Conservation (phyloP, 2,797 vertebrate species). For the Pseudochaenichthys georgianus region DNA sequence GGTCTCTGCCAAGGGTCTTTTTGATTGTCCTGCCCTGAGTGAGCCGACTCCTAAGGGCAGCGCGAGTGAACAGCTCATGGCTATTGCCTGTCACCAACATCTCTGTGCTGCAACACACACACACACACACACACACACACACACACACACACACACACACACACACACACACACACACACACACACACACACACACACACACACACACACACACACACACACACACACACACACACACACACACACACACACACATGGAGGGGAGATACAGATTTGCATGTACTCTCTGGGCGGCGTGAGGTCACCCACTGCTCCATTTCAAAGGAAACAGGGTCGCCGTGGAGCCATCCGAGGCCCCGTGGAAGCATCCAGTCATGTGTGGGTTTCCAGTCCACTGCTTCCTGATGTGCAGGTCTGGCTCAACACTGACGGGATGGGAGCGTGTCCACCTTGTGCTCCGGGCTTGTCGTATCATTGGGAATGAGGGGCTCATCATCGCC, state of each 20-base stretch:
- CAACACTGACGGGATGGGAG: constrained; percentile 74
- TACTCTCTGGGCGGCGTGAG: constrained; percentile 75
- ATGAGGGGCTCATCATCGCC: constrained; percentile 74
- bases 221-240: too few relatives aligned
- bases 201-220: constrained; percentile 16
- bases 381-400: constrained; percentile 82
- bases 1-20: constrained; percentile 57
- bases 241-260: constrained; percentile 31
- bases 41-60: constrained; percentile 59
- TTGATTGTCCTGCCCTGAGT: constrained; percentile 69
- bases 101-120: background rate
- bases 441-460: constrained; percentile 77
- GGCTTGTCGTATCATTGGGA: constrained; percentile 73
- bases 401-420: constrained; percentile 78
- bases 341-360: constrained; percentile 72
- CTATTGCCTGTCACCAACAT: constrained; percentile 68
- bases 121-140: too few relatives aligned
- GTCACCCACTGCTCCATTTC: constrained; percentile 83
- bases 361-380: constrained; percentile 83
- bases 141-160: too few relatives aligned
- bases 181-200: too few relatives aligned
- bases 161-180: too few relatives aligned
- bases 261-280: constrained; percentile 70
- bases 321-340: constrained; percentile 76
- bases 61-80: constrained; percentile 67